A percentile compares a stretch with the other conserved stretches of the same genome.
Evolutionary conservation across 1,140 invertebrate species (phyloP).

Genomic region (Brachionus manjavacas): DNA sequence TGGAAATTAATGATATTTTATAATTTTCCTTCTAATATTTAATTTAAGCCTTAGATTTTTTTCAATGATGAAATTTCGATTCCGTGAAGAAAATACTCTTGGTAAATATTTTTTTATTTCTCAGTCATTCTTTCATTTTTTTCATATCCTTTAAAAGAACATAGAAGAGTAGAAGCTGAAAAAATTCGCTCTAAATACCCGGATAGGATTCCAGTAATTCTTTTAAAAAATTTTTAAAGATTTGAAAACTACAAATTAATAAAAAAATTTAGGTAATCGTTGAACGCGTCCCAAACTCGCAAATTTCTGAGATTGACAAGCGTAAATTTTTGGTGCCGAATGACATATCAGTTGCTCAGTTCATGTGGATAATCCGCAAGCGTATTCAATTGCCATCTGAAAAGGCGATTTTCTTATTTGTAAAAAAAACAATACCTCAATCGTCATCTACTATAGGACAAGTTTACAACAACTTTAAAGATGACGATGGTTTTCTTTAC

Average conservation of each 20-base stretch:
- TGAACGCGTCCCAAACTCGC: conserved; percentile 57
- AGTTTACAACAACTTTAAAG: conserved; percentile 59
- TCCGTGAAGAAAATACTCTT: conserved; percentile 26
- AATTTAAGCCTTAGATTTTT: neutral
- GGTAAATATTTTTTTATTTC: neutral
- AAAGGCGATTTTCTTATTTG: conserved; percentile 61
- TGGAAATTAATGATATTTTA: neutral
- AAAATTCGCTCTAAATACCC: conserved; percentile 59
- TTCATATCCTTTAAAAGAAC: conserved; percentile 48
- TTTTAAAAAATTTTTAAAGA: too few relatives aligned
- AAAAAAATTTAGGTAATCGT: conserved; percentile 52
- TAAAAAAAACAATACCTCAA: conserved; percentile 53
- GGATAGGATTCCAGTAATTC: conserved; percentile 57
- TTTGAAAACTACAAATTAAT: too few relatives aligned
- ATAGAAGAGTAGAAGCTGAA: conserved; percentile 56
- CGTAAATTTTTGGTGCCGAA: conserved; percentile 60
- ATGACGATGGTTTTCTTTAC: conserved; percentile 61
- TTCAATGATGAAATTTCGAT: conserved; percentile 31
- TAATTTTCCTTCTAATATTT: neutral
- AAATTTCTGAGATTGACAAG: conserved; percentile 59
- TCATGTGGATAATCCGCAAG: conserved; percentile 61
- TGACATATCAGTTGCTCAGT: conserved; percentile 61
- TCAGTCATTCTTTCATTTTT: too few relatives aligned
- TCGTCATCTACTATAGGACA: conserved; percentile 59
- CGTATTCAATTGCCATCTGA: conserved; percentile 58